phyloP scores from a whole-genome alignment of 1,140 invertebrate species.

The Lethrus apterus region DNA sequence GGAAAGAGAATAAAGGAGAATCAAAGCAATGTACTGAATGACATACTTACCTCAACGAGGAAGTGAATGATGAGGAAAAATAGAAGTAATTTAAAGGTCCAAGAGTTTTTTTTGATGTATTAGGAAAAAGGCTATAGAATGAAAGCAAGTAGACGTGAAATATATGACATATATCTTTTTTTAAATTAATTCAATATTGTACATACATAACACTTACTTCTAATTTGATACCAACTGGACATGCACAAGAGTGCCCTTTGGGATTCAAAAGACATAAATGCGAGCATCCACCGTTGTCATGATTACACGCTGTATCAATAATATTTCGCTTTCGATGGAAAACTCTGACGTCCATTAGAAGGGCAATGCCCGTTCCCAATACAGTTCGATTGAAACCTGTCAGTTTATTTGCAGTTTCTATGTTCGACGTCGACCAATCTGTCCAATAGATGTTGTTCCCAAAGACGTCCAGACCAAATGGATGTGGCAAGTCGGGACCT shows the following conservation, averaged over 20 bases:
- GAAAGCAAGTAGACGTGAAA: no score
- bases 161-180: background rate
- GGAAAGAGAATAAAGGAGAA: no score
- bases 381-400: conserved; percentile 59
- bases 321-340: conserved; percentile 65
- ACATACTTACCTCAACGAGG: no score
- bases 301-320: conserved; percentile 56
- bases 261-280: conserved; percentile 83
- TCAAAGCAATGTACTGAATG: no score
- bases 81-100: no score
- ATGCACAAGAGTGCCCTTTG: conserved; percentile 67
- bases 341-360: conserved; percentile 77
- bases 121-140: no score
- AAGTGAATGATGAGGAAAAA: no score
- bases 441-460: conserved; percentile 84
- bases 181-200: background rate
- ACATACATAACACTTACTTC: conserved; percentile 39
- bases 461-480: conserved; percentile 79
- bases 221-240: conserved; percentile 78
- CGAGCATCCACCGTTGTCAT: conserved; percentile 78
- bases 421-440: conserved; percentile 69
- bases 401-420: conserved; percentile 69
- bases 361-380: conserved; percentile 58
- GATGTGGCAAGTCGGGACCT: conserved; percentile 59
- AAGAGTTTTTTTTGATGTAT: no score